Conservation (phyloP, 1,140 invertebrate genomes). For the Nomia melanderi region DNA sequence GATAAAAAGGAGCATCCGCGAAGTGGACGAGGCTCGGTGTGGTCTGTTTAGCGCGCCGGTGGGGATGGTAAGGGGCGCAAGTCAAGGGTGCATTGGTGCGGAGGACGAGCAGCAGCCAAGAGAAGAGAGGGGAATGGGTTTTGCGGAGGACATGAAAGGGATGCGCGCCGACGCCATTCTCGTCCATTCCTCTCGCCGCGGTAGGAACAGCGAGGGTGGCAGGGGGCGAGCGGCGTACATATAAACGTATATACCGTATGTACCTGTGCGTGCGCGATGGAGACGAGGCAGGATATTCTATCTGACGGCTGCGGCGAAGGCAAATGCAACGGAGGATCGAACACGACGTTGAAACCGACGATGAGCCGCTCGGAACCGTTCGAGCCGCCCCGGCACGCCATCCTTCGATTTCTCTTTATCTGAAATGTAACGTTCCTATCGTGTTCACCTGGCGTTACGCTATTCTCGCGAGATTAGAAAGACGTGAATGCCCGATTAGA, state of each 20-base stretch:
- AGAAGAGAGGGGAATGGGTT: slow-evolving; percentile 58
- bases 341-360: slow-evolving; percentile 31
- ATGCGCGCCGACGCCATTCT: slow-evolving; percentile 69
- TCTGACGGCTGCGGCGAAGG: slow-evolving; percentile 42
- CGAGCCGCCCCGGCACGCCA: background rate
- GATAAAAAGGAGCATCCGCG: slow-evolving; percentile 54
- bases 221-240: slow-evolving; percentile 9
- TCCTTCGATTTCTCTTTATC: background rate
- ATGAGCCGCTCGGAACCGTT: background rate
- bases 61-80: slow-evolving; percentile 62
- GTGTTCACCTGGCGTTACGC: too few species aligned
- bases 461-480: too few species aligned
- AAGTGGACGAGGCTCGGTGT: slow-evolving; percentile 49
- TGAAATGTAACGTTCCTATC: too few species aligned
- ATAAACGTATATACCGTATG: slow-evolving; percentile 4
- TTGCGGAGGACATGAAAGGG: slow-evolving; percentile 72
- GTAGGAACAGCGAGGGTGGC: slow-evolving; percentile 52
- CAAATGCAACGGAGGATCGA: slow-evolving; percentile 35
- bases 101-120: slow-evolving; percentile 52
- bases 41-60: slow-evolving; percentile 44
- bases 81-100: slow-evolving; percentile 62
- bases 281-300: slow-evolving; percentile 54
- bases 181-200: slow-evolving; percentile 59
- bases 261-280: slow-evolving; percentile 40
- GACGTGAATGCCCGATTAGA: too few species aligned